These are phyloP conservation scores for Notamacropus eugenii DNA, from an alignment of 2,797 vertebrate genomes.

Conservation along the genomic window DNA sequence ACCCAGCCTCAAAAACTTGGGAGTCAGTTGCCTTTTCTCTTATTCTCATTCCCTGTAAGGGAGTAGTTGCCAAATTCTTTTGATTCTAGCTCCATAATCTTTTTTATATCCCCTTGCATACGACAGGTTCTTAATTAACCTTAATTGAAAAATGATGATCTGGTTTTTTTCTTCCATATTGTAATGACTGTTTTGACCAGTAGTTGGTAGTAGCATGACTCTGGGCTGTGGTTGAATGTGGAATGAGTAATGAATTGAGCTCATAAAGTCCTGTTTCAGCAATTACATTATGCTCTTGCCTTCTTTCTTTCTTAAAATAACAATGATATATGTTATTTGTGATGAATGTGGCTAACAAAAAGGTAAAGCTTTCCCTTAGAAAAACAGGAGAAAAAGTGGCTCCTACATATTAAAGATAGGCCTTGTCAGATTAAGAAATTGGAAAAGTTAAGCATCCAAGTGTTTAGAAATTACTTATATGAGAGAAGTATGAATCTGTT, in stretches of 20 bases:
- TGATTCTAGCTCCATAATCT: background rate
- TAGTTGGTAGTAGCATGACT: background rate
- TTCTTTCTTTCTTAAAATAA: background rate
- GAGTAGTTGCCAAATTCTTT: background rate
- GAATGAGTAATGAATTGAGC: background rate
- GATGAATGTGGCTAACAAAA: rapidly evolving
- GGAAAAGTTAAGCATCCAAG: background rate
- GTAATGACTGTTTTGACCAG: background rate
- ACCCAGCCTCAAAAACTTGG: background rate
- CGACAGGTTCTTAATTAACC: background rate
- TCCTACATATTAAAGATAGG: background rate
- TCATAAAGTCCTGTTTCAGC: too few species aligned
- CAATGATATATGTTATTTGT: rapidly evolving
- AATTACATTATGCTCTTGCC: rapidly evolving
- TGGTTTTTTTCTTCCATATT: background rate
- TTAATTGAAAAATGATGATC: background rate
- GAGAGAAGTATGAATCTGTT: background rate
- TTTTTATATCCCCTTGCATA: background rate
- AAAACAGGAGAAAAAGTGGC: background rate
- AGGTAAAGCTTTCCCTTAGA: background rate
- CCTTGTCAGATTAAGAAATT: background rate
- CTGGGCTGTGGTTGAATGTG: background rate
- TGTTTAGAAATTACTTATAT: slow-evolving; percentile 37
- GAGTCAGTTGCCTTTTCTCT: background rate
- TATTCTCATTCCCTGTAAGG: background rate